Evolutionary conservation across 2,797 vertebrate species (phyloP), one percentile per base, ranked within the genome.

Genomic region (Apogon hyalosoma): DNA sequence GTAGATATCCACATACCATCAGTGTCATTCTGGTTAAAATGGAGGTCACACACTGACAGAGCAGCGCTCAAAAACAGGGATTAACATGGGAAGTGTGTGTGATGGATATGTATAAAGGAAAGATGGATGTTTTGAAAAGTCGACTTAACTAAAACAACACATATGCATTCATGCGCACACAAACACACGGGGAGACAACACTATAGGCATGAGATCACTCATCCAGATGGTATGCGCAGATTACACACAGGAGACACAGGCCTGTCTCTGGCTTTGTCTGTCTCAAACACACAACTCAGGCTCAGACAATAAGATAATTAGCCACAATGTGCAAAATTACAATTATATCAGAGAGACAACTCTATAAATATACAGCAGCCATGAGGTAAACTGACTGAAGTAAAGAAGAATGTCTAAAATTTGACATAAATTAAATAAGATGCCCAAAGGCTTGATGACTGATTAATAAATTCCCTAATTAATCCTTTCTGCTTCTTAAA

Each of bases 71-170:
- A 64, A 83, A 82, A 72, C 72, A 53, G 50, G 72, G 79, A 84
- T 87, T 82, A 87, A 53, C 59, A 67, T 67, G 61, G 82, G 81
- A 87, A 80, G 72, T 79, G 67, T 84, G 76, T 84, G 76, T 56
- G 76, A 82, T 77, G 59, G 65, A 82, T 77, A 76, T 77, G 65
- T 64, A 67, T 54, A 46, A 52, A 53, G 61, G 53, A 63, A 56
- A 80, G 64, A 85, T 88, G 76, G 66, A 69, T 72, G 72, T 83
- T 86, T 82, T 76, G 62, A 90, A 62, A 85, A 81, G 19, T n/a
- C 12, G 59, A 49, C 69, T 85, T 79, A 50, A 73, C 77, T 83
- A 57, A 84, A 81, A 63, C 55, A 68, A 86, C 86, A 78, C 40
- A 67, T 55, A 63, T 11, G n/a, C 46, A 52, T 1, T 6, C 56